A percentile compares a stretch with the other conserved stretches of the same genome.
Conservation (phyloP, 2,113 vertebrate species). For the Salvelinus namaycush region DNA sequence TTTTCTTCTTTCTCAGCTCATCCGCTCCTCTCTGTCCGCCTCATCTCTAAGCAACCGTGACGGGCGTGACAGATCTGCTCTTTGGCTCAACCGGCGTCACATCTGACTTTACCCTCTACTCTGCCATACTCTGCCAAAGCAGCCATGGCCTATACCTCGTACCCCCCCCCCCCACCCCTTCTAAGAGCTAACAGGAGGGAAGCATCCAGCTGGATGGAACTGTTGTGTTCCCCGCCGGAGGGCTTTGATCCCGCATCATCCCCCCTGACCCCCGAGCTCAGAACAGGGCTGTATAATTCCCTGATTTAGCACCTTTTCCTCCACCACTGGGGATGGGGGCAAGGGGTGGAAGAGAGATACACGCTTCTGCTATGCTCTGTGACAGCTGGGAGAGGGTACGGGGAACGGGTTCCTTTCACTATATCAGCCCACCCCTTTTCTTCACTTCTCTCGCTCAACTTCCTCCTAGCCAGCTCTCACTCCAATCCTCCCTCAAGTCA, state of each 20-base stretch:
- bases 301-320: slow-evolving; percentile 46
- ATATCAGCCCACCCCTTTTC: slow-evolving; percentile 14
- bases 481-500: slow-evolving; percentile 5
- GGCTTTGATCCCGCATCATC: slow-evolving; percentile 63
- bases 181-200: slow-evolving; percentile 61
- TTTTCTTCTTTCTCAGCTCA: background rate
- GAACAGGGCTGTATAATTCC: slow-evolving; percentile 38
- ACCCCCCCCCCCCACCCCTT: too few relatives aligned
- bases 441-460: slow-evolving; percentile 29
- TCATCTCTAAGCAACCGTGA: slow-evolving; percentile 68
- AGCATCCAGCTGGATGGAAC: slow-evolving; percentile 65
- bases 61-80: slow-evolving; percentile 63
- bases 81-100: slow-evolving; percentile 54
- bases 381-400: slow-evolving; percentile 64
- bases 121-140: too few relatives aligned
- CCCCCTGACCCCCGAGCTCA: slow-evolving; percentile 28
- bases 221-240: slow-evolving; percentile 63
- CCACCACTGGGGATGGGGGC: slow-evolving; percentile 11
- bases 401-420: slow-evolving; percentile 21
- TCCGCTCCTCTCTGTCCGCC: slow-evolving; percentile 6
- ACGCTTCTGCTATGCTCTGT: slow-evolving; percentile 42
- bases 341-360: slow-evolving; percentile 1
- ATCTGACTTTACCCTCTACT: too few relatives aligned
- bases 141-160: too few relatives aligned
- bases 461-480: background rate